These are phyloP conservation scores for Papilio glaucus DNA, from an alignment of 1,140 invertebrate species.

Conservation along the genomic window DNA sequence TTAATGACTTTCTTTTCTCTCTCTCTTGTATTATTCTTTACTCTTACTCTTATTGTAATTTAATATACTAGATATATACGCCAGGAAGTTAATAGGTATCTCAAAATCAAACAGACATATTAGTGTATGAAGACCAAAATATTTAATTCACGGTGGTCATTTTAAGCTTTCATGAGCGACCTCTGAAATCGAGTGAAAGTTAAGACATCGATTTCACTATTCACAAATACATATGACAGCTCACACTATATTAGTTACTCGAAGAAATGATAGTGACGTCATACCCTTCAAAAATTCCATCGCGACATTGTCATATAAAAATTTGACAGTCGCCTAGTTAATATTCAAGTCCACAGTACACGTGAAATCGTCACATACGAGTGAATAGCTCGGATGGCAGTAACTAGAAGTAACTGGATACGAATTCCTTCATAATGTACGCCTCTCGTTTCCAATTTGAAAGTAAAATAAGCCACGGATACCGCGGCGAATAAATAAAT, in stretches of 20 bases:
- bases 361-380: conserved; percentile 4
- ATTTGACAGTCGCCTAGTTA: conserved; percentile 23
- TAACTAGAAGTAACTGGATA: conserved; percentile 28
- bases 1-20: too few species aligned
- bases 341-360: conserved; percentile 18
- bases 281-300: background rate
- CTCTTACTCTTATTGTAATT: too few species aligned
- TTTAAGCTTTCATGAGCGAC: too few species aligned
- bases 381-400: background rate
- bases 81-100: too few species aligned
- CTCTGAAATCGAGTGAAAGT: too few species aligned
- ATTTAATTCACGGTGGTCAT: too few species aligned
- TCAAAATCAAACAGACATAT: too few species aligned
- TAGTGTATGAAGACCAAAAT: too few species aligned
- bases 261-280: background rate
- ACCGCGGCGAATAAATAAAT: conserved; percentile 15
- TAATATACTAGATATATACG: too few species aligned
- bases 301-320: conserved; percentile 19
- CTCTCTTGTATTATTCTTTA: too few species aligned
- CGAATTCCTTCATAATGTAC: conserved; percentile 28
- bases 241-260: background rate
- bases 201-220: background rate
- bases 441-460: background rate
- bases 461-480: conserved; percentile 10
- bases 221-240: background rate